Percentiles rank a stretch among this genome's conserved stretches.
Evolutionary conservation across 37 sponge, comb jelly and placozoan genomes (phyloP).

Genomic region (Agelas oroides): DNA sequence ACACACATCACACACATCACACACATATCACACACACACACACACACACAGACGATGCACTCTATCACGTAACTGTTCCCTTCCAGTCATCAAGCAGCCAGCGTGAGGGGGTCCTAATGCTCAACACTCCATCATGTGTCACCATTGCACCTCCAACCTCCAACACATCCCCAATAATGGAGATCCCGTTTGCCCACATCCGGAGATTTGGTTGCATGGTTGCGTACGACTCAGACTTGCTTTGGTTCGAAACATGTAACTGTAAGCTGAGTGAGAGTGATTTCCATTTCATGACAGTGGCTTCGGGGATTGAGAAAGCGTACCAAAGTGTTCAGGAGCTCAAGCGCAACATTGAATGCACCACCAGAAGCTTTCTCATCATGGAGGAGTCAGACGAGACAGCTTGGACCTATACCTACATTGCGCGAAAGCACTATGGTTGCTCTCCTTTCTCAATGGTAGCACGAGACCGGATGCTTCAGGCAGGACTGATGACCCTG

Average conservation of each 20-base stretch:
- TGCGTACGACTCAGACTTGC: conserved; percentile 10
- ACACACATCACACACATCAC: no score
- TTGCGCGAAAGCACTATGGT: conserved; percentile 61
- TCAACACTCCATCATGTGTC: conserved; percentile 27
- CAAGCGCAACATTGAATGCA: conserved; percentile 35
- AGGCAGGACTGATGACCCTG: conserved; percentile 25
- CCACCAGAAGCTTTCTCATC: conserved; percentile 39
- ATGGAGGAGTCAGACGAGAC: conserved; percentile 38
- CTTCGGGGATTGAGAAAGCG: conserved; percentile 55
- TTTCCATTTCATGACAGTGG: conserved; percentile 44
- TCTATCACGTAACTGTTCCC: conserved; percentile 70
- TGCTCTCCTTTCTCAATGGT: conserved; percentile 21
- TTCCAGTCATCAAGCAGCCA: conserved; percentile 40
- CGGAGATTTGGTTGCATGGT: conserved; percentile 61
- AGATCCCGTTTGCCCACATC: conserved; percentile 46
- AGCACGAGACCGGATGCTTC: conserved; percentile 25
- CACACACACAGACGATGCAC: no score
- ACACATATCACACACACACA: no score
- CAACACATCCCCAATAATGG: conserved; percentile 11
- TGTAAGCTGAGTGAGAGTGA: neutral
- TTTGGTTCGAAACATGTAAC: conserved; percentile 81
- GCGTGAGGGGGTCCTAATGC: conserved; percentile 58
- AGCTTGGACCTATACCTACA: conserved; percentile 22
- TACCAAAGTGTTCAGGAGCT: conserved; percentile 34
- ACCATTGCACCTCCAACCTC: conserved; percentile 42